phyloP scores from a whole-genome alignment of 1,140 invertebrate species.

The Scylla paramamosain region DNA sequence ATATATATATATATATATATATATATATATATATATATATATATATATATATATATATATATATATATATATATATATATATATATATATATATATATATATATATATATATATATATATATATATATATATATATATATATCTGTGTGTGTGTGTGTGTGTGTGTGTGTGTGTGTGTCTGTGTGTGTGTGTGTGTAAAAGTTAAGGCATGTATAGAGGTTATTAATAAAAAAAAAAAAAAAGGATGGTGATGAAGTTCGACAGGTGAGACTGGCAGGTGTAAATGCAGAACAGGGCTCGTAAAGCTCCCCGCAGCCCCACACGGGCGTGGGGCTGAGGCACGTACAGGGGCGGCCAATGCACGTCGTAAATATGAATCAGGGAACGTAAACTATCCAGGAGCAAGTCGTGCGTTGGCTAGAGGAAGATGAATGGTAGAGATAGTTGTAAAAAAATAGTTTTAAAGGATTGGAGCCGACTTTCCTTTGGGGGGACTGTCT shows the following conservation, averaged over 20 bases:
- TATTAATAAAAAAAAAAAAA: not conserved
- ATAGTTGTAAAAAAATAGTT: constrained; percentile 31
- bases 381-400: constrained; percentile 12
- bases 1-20: too few species aligned
- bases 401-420: not conserved
- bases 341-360: constrained; percentile 45
- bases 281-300: constrained; percentile 24
- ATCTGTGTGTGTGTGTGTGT: too few species aligned
- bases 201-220: not conserved
- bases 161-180: too few species aligned
- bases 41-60: constrained; percentile 18
- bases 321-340: not conserved
- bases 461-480: not conserved
- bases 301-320: not conserved
- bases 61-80: not conserved
- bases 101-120: not conserved
- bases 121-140: constrained; percentile 42
- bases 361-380: constrained; percentile 63
- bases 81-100: not conserved
- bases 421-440: constrained; percentile 33
- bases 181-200: not conserved
- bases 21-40: too few species aligned
- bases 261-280: constrained; percentile 26
- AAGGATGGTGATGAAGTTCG: constrained; percentile 53
- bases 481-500: not conserved